Evolutionary conservation across 2,113 vertebrate species (phyloP), one percentile per base, ranked within the genome.

Genomic region (Cyphomyrus discorhynchus): DNA sequence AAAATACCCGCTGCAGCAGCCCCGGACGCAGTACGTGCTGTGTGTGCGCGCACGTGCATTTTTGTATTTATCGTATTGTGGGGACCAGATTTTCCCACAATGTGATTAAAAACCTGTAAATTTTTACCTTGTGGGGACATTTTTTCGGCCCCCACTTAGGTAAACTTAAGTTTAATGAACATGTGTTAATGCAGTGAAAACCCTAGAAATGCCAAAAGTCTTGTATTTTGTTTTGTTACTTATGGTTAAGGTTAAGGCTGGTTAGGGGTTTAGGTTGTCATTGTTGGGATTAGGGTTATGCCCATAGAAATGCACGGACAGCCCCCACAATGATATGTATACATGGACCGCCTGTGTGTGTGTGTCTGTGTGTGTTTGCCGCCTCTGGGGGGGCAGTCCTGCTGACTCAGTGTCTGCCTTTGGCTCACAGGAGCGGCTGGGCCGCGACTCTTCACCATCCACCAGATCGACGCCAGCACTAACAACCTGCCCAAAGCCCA

Each of bases 401-500:
- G 87, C 90, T 85, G 27, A 82, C 56, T 42, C 47, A 53, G 53
- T 85, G 77, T 39, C 47, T 90, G n/a, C 15, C 21, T 87, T 27
- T 87, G 83, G 84, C 42, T 1, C 88, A 0, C 90, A 99, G 98
- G 98, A 94, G 98, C 98, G 88, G 98, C 98, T 0, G 98, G 98
- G 24, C 98, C 98, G 0, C 96, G 98, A 0, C 97, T 99, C 92
- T 99, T 99, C 87, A 99, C 98, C 90, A 99, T 99, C 89, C 98
- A 99, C 95, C 98, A 99, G 96, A 99, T 99, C 0, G 98, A 99
- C 17, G 98, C 98, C 95, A 99, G 96, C 94, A 97, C 97, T 47
- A 98, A 99, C 90, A 98, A 99, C 91, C 92, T 99, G 95, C 98
- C 98, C 24, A 99, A 99, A 95, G 98, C 98, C 91, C 98, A 99